Conservation (phyloP, 2,888 invertebrate species). For the Scaptomyza caliginosa region DNA sequence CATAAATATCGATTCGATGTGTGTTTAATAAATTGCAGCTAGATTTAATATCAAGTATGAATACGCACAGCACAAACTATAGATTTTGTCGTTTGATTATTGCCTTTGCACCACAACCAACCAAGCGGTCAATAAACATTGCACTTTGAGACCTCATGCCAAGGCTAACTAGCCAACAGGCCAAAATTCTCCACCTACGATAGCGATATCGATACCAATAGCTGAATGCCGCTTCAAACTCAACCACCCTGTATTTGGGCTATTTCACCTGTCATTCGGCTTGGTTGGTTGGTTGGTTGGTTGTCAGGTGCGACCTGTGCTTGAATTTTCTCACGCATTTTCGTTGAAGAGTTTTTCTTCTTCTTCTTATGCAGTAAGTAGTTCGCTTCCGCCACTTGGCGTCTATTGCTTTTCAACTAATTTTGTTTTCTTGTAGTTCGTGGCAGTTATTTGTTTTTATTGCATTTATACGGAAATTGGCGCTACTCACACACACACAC, state of each 20-base stretch:
- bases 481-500: constrained; percentile 53
- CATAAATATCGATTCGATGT: constrained; percentile 11
- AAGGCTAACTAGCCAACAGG: background rate
- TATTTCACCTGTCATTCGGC: constrained; percentile 24
- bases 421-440: constrained; percentile 76
- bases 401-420: constrained; percentile 72
- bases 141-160: constrained; percentile 2
- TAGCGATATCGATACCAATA: background rate
- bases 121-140: constrained; percentile 6
- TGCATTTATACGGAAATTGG: constrained; percentile 81
- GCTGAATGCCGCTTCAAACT: too few relatives aligned
- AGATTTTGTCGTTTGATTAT: background rate
- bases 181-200: background rate
- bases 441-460: constrained; percentile 78
- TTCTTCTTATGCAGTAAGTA: constrained; percentile 29
- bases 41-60: background rate
- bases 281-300: background rate
- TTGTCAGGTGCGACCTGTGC: constrained; percentile 56
- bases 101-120: background rate
- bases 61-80: constrained; percentile 2
- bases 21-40: constrained; percentile 44
- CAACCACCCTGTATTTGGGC: background rate
- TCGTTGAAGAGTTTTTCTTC: constrained; percentile 17
- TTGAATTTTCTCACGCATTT: constrained; percentile 72
- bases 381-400: constrained; percentile 69